phyloP scores from a whole-genome alignment of 2,113 vertebrate species.

The Peromyscus leucopus region DNA sequence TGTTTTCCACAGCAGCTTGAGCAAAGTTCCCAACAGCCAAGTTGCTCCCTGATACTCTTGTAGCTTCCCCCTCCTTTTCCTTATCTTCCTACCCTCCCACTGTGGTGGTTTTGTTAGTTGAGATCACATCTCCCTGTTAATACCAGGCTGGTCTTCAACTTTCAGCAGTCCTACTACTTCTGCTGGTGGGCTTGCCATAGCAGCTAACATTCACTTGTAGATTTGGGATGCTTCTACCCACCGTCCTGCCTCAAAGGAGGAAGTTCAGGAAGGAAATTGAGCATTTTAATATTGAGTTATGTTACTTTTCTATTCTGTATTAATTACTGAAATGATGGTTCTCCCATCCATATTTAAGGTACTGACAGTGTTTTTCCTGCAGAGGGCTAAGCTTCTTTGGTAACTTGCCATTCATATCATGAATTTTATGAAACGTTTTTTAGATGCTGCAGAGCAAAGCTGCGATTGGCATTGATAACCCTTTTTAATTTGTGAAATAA shows the following conservation, averaged over 20 bases:
- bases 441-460: slow-evolving; percentile 15
- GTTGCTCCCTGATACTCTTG: no score
- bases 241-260: background rate
- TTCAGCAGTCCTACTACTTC: background rate
- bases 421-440: background rate
- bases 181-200: background rate
- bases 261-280: background rate
- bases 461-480: background rate
- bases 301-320: background rate
- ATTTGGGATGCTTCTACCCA: background rate
- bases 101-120: background rate
- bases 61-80: background rate
- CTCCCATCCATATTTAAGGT: background rate
- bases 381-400: background rate
- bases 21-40: background rate
- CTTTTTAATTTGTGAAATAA: slow-evolving; percentile 59
- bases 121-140: background rate
- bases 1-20: background rate
- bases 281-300: background rate
- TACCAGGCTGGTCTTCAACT: background rate
- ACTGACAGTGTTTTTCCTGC: background rate
- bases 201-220: background rate
- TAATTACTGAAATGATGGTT: background rate
- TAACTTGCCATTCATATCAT: background rate
- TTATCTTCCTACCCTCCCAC: no score